Evolutionary conservation across 2,888 invertebrate genomes (phyloP).

Genomic region (Drosophila ochracea): DNA sequence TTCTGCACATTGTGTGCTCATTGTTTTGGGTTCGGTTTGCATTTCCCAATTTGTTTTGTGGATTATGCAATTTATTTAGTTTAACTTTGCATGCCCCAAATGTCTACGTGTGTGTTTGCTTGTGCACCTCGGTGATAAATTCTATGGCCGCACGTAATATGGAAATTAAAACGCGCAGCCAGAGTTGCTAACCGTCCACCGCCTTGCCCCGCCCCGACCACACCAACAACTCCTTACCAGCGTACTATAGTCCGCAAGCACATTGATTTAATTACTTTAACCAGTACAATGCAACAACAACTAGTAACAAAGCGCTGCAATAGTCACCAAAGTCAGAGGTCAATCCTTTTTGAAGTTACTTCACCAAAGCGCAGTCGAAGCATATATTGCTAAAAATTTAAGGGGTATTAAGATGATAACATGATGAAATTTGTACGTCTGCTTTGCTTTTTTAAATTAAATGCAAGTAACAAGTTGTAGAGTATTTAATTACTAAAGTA

Average conservation of each 20-base stretch:
- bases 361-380: constrained; percentile 19
- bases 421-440: neutral
- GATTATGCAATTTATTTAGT: constrained; percentile 71
- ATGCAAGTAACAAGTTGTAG: neutral
- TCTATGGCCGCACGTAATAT: constrained; percentile 78
- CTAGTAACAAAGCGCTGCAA: constrained; percentile 21
- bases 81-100: constrained; percentile 58
- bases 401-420: neutral
- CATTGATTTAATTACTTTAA: constrained; percentile 65
- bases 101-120: constrained; percentile 30
- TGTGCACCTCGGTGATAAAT: constrained; percentile 71
- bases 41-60: constrained; percentile 72
- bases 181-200: neutral
- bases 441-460: neutral
- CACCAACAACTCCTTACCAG: neutral
- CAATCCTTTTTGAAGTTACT: constrained; percentile 21
- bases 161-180: constrained; percentile 69
- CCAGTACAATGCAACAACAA: constrained; percentile 18
- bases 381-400: neutral
- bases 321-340: constrained; percentile 32
- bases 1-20: constrained; percentile 55
- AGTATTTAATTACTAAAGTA: neutral
- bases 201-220: neutral
- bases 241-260: constrained; percentile 18
- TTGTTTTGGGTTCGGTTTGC: constrained; percentile 61